These are phyloP conservation scores for Sterrhoptilus dennistouni DNA, from an alignment of 2,113 vertebrate genomes.

Conservation along the genomic window DNA sequence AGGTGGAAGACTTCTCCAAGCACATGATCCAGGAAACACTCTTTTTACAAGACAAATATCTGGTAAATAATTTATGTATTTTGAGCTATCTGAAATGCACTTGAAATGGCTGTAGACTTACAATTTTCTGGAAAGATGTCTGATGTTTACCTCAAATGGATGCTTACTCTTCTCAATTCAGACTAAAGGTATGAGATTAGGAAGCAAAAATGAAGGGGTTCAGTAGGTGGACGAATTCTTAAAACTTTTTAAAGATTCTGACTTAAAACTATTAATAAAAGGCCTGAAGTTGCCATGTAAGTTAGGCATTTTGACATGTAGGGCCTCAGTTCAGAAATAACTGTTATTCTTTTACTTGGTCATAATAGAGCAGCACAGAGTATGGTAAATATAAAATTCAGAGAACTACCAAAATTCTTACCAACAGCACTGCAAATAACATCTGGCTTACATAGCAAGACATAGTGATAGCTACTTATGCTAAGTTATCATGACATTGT, in stretches of 20 bases:
- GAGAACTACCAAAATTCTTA: not conserved
- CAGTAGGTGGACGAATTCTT: not conserved
- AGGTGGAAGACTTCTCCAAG: constrained; percentile 87
- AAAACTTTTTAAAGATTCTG: not conserved
- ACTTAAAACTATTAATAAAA: not conserved
- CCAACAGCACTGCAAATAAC: not conserved
- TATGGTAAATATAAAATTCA: not conserved
- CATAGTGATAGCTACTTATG: not conserved
- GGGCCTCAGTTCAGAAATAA: not conserved
- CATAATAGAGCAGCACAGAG: not conserved
- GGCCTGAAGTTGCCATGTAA: not conserved
- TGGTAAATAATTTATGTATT: constrained; percentile 73
- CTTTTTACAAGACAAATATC: constrained; percentile 72
- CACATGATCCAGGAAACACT: constrained; percentile 61
- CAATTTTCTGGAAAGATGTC: not conserved
- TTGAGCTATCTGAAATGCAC: not conserved
- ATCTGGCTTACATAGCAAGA: not conserved
- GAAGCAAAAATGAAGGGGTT: not conserved
- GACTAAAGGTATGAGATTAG: not conserved
- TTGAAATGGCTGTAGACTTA: not conserved
- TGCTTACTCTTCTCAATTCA: not conserved
- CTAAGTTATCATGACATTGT: not conserved
- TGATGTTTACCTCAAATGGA: not conserved
- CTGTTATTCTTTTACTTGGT: not conserved
- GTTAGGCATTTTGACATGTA: not conserved